Evolutionary conservation across 2,888 invertebrate genomes (phyloP).

Genomic region (Acrocera orbiculus): DNA sequence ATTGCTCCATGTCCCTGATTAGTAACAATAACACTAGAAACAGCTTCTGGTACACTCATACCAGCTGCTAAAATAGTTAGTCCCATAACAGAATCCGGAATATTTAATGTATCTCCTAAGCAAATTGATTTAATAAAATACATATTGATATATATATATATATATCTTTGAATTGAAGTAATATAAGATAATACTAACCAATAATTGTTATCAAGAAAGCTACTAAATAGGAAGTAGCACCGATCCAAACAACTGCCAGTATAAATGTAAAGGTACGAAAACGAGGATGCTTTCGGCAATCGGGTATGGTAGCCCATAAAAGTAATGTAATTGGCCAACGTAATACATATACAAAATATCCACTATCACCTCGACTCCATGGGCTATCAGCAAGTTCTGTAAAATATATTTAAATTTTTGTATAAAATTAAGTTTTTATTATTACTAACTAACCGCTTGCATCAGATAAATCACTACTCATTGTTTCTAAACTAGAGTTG

Average conservation of each 20-base stretch:
- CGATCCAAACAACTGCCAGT: slow-evolving; percentile 72
- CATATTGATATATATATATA: too few species aligned
- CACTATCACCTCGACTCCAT: slow-evolving; percentile 36
- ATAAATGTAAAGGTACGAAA: slow-evolving; percentile 52
- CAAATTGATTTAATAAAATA: slow-evolving; percentile 7
- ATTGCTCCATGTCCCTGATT: slow-evolving; percentile 45
- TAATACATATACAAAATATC: slow-evolving; percentile 41
- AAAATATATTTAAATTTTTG: too few species aligned
- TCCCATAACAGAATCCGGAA: slow-evolving; percentile 75
- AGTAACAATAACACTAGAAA: slow-evolving; percentile 68
- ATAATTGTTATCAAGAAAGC: slow-evolving; percentile 72
- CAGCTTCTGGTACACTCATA: slow-evolving; percentile 73
- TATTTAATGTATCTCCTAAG: slow-evolving; percentile 56
- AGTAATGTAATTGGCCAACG: slow-evolving; percentile 59
- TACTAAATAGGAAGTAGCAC: slow-evolving; percentile 59
- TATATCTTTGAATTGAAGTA: not conserved
- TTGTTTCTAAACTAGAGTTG: too few species aligned
- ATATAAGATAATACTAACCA: slow-evolving; percentile 36
- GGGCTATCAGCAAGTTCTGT: slow-evolving; percentile 22
- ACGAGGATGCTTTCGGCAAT: slow-evolving; percentile 43
- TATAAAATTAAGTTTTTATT: too few species aligned
- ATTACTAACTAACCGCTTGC: too few species aligned
- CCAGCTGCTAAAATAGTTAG: slow-evolving; percentile 71
- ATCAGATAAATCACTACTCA: too few species aligned
- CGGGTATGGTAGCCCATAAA: slow-evolving; percentile 58